Conservation (phyloP, 2,888 invertebrate species). For the Drosophila anomelani region DNA sequence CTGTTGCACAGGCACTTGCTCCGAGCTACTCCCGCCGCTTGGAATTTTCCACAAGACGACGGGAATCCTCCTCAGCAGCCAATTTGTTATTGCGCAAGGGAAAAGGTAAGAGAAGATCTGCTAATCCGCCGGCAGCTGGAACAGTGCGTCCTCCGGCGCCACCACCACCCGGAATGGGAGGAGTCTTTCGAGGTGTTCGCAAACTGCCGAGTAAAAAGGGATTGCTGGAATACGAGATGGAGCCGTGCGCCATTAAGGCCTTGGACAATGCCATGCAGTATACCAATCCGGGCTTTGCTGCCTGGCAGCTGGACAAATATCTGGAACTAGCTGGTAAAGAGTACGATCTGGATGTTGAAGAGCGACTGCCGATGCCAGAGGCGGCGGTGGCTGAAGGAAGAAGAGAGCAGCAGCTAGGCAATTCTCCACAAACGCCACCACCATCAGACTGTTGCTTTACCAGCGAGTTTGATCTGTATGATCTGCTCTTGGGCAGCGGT, state of each 20-base stretch:
- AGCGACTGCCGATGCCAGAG: slow-evolving; percentile 1
- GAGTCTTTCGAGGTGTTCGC: slow-evolving; percentile 65
- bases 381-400: slow-evolving; percentile 1
- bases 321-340: slow-evolving; percentile 69
- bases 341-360: slow-evolving; percentile 56
- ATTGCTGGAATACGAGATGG: slow-evolving; percentile 81
- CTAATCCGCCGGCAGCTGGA: slow-evolving; percentile 15
- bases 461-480: slow-evolving; percentile 82
- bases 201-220: slow-evolving; percentile 81
- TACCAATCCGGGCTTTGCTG: slow-evolving; percentile 72
- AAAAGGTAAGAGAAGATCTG: slow-evolving; percentile 50
- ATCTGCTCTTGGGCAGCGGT: slow-evolving; percentile 69
- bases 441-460: slow-evolving; percentile 81
- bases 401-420: slow-evolving; percentile 28
- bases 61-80: slow-evolving; percentile 5
- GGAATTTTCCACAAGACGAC: slow-evolving; percentile 32
- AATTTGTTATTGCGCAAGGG: slow-evolving; percentile 56
- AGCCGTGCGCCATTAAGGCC: slow-evolving; percentile 70
- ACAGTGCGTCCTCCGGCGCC: slow-evolving; percentile 28
- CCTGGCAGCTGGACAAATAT: slow-evolving; percentile 83
- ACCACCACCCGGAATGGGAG: slow-evolving; percentile 33
- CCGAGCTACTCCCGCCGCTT: slow-evolving; percentile 49
- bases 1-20: slow-evolving; percentile 12
- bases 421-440: slow-evolving; percentile 67
- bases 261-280: slow-evolving; percentile 70